phyloP scores from a whole-genome alignment of 2,797 vertebrate species.

The Tarsius wallacei region DNA sequence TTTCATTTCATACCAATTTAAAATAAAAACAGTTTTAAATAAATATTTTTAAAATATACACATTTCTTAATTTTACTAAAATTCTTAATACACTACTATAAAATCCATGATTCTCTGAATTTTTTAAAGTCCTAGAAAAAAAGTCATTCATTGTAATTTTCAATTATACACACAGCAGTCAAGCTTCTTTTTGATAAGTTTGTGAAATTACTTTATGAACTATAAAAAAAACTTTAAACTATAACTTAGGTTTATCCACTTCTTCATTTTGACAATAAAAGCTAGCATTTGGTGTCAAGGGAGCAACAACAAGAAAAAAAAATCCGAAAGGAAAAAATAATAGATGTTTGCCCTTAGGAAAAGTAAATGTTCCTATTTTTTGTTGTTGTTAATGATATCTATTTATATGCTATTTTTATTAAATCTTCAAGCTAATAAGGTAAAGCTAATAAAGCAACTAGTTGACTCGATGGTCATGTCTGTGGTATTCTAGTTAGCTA shows the following conservation, averaged over 20 bases:
- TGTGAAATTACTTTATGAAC: constrained; percentile 16
- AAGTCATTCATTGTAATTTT: constrained; percentile 10
- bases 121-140: neutral
- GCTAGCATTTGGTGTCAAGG: neutral
- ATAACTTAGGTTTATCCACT: constrained; percentile 32
- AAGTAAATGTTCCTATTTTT: neutral
- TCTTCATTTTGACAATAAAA: neutral
- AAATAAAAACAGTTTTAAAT: constrained; percentile 3
- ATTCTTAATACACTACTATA: neutral
- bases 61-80: neutral
- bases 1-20: constrained; percentile 7
- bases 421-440: neutral
- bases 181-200: neutral
- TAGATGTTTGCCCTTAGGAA: neutral
- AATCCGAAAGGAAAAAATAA: neutral
- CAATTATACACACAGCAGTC: neutral
- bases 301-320: neutral
- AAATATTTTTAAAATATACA: neutral
- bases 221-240: neutral
- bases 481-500: neutral
- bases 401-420: constrained; percentile 14
- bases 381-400: neutral
- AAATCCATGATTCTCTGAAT: neutral
- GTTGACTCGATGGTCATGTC: neutral
- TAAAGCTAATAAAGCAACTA: neutral